Evolutionary conservation across 2,797 vertebrate species (phyloP).

Genomic region (Manis pentadactyla): DNA sequence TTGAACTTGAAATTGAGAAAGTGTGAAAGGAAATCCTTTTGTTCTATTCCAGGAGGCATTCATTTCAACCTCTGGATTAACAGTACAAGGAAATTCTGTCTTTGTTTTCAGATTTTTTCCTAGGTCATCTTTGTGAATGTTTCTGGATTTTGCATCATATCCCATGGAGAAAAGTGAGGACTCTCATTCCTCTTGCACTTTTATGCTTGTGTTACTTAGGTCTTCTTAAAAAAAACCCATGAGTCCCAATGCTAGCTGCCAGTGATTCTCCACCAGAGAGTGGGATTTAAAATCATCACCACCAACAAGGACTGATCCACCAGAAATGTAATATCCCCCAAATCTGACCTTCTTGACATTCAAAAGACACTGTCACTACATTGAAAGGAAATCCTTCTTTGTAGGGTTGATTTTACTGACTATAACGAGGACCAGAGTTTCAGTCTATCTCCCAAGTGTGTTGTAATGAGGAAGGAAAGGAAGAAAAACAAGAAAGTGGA

Average conservation of each 20-base stretch:
- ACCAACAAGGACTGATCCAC: not conserved
- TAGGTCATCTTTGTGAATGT: slow-evolving; percentile 31
- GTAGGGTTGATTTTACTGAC: not conserved
- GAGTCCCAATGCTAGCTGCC: not conserved
- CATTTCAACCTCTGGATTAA: slow-evolving; percentile 45
- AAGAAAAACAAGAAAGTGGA: not conserved
- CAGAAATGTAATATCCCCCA: slow-evolving; percentile 63
- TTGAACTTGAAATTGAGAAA: slow-evolving; percentile 70
- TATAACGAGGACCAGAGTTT: not conserved
- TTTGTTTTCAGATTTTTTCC: slow-evolving; percentile 56
- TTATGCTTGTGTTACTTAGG: slow-evolving; percentile 38
- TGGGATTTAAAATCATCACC: slow-evolving; percentile 34
- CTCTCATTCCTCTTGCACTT: slow-evolving; percentile 5
- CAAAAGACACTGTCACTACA: slow-evolving; percentile 38
- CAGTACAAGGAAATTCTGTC: not conserved
- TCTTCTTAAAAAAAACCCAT: not conserved
- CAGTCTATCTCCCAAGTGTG: not conserved
- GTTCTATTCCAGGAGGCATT: slow-evolving; percentile 46
- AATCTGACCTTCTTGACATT: slow-evolving; percentile 60
- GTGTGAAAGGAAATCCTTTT: slow-evolving; percentile 2
- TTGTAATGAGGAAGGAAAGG: not conserved
- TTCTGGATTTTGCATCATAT: slow-evolving; percentile 22
- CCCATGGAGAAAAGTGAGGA: slow-evolving; percentile 26
- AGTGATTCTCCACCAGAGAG: slow-evolving; percentile 14
- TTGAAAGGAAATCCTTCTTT: slow-evolving; percentile 50